A percentile compares a stretch with the other conserved stretches of the same genome.
These are phyloP conservation scores for Wasmannia auropunctata DNA, from an alignment of 1,140 invertebrate genomes.

Conservation along the genomic window DNA sequence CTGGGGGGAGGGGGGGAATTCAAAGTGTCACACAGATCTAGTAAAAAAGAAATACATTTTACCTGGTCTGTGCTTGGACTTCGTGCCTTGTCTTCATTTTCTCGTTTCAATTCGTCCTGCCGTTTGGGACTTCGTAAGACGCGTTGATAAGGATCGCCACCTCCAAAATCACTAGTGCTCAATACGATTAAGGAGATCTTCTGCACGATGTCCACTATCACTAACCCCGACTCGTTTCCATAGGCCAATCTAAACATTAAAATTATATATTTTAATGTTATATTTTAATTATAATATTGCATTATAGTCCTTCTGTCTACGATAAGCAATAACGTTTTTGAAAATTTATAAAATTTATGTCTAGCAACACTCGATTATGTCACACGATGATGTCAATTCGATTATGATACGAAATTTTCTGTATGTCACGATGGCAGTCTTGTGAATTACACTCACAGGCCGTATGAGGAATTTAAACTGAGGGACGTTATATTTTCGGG, in stretches of 20 bases:
- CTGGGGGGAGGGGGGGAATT: constrained; percentile 11
- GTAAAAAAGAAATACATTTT: constrained; percentile 79
- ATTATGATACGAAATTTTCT: neutral
- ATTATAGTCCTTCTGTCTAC: neutral
- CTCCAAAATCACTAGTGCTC: constrained; percentile 94
- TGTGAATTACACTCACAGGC: constrained; percentile 91
- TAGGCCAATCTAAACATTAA: constrained; percentile 93
- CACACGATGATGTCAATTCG: neutral
- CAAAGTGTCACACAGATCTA: constrained; percentile 38
- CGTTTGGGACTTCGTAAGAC: constrained; percentile 93
- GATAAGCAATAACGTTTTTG: neutral
- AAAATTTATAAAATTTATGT: neutral
- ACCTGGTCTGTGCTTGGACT: constrained; percentile 97
- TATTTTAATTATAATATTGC: no score
- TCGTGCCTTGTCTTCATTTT: constrained; percentile 90
- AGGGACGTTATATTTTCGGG: constrained; percentile 95
- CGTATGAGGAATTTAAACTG: constrained; percentile 97
- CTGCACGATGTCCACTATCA: constrained; percentile 97
- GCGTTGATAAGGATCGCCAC: constrained; percentile 95
- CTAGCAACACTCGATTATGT: neutral
- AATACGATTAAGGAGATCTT: constrained; percentile 95
- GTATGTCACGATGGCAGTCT: neutral
- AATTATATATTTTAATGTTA: no score
- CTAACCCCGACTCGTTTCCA: constrained; percentile 97
- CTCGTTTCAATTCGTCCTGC: constrained; percentile 83